Evolutionary conservation across 2,113 vertebrate genomes (phyloP), one percentile per base, ranked within the genome.

Genomic region (Pseudorasbora parva): DNA sequence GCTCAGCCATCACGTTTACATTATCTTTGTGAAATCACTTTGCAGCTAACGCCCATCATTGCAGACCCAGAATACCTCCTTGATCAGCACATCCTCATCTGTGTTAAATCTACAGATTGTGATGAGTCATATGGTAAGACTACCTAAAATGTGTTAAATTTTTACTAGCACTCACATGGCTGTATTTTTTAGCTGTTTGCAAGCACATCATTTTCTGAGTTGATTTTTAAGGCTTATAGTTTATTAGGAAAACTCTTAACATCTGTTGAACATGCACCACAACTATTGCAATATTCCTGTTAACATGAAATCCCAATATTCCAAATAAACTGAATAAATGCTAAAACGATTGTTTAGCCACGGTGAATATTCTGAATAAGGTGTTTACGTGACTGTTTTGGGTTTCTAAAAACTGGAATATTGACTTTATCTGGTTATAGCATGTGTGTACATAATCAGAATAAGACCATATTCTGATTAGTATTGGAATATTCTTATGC

Each of bases 51-150:
- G 25, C 97, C 98, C 15, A 98, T 99, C 84, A 99, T 99, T 91
- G 97, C 97, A 10, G 98, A 99, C 89, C 97, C 97, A 0, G 98
- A 99, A 91, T 99, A 98, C 87, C 93, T 99, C 27, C 82, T 99
- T 88, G 98, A 99, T 91, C 97, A 99, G 90, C 98, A 99, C 89
- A 97, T 99, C 87, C 95, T 99, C 66, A 97, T 99, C 73, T 96
- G 97, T 88, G 94, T 99, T 72, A 99, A 98, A 87, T 98, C 98
- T 2, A 97, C 96, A 4, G 98, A 99, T 90, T 95, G 93, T 1
- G 97, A 98, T 4, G 98, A 99, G 88, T 99, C 98, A 1, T 99
- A 98, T 0, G 98, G 98, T 98, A 92, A 94, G 91, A 78, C 33
- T 79, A 10, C 8, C 37, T 75, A 8, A 80, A 77, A 81, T 62